These are phyloP conservation scores for Hyposmocoma kahamanoa DNA, from an alignment of 1,140 invertebrate species.

Conservation along the genomic window DNA sequence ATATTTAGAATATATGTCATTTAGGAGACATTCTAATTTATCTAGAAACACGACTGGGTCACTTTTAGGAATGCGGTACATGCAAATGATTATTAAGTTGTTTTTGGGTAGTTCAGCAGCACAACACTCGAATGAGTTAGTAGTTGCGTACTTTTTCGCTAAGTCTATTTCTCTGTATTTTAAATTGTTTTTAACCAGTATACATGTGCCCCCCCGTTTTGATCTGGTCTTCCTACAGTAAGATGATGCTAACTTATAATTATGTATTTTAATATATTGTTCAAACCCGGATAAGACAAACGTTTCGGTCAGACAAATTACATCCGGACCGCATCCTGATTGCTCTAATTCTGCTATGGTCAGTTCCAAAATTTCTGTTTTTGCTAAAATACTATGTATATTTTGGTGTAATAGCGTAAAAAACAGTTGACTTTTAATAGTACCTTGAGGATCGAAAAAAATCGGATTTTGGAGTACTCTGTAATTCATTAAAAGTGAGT, in stretches of 20 bases:
- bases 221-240: neutral
- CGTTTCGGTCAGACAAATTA: conserved; percentile 4
- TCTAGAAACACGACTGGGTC: neutral
- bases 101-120: neutral
- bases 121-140: conserved; percentile 4
- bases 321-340: neutral
- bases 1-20: neutral
- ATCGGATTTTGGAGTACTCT: neutral
- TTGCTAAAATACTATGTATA: neutral
- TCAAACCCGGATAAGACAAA: neutral
- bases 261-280: neutral
- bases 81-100: neutral
- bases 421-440: neutral
- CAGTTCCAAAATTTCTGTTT: conserved; percentile 2
- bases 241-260: neutral
- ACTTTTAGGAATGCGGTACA: neutral
- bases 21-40: neutral
- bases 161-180: neutral
- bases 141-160: neutral
- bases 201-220: conserved; percentile 2
- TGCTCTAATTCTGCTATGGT: neutral
- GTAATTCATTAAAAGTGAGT: neutral
- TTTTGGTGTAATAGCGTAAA: conserved; percentile 1
- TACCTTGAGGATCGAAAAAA: neutral
- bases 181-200: neutral